Base-by-base conservation (phyloP, 1,140 invertebrate genomes). In the Chionoecetes opilio region DNA sequence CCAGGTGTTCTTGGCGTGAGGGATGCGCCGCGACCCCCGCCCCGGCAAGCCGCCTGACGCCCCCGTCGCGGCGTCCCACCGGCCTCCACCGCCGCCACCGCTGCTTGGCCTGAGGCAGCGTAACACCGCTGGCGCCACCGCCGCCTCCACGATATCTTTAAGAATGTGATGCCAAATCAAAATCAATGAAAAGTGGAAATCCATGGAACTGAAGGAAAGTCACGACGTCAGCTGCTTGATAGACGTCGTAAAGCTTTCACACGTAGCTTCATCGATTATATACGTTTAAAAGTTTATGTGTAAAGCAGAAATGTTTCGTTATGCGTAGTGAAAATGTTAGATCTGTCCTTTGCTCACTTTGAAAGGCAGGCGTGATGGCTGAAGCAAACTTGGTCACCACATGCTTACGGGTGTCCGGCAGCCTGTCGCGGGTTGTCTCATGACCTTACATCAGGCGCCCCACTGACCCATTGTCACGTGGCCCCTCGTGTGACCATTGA, bases 131-230 rank as follows among this genome's bases (percentile, higher is more conserved):
- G 37, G 32, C 85, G 21, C 37, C 32, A 32, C 37, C 85, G 26
- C n/a, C 85, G 26, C 37, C 85, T 14, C 37, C 85, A 87, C 37
- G 34, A 21, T 87, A 34, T 87, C 21, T 87, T 32, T 87, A 87
- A 32, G 37, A 26, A 38, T 87, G 32, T 37, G 85, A 87, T 37
- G 34, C n/a, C n/a, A 37, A 87, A 87, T 35, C 34, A 2, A 31
- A 87, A 87, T 17, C 17, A 87, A 26, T 87, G 85, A 87, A 31
- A 87, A 87, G 85, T 34, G 37, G 26, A 38, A 87, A 87, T 37
- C 37, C 37, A 35, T 37, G 37, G 85, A 35, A 87, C 32, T 37
- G 32, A 87, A 37, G 11, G 9, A 38, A 26, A 87, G 34, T 21
- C 5, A 34, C 85, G 29, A 37, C 37, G 37, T 21, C 32, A 87